Evolutionary conservation across 2,797 vertebrate genomes (phyloP), one percentile per base, ranked within the genome.

Genomic region (Rachycentron canadum): DNA sequence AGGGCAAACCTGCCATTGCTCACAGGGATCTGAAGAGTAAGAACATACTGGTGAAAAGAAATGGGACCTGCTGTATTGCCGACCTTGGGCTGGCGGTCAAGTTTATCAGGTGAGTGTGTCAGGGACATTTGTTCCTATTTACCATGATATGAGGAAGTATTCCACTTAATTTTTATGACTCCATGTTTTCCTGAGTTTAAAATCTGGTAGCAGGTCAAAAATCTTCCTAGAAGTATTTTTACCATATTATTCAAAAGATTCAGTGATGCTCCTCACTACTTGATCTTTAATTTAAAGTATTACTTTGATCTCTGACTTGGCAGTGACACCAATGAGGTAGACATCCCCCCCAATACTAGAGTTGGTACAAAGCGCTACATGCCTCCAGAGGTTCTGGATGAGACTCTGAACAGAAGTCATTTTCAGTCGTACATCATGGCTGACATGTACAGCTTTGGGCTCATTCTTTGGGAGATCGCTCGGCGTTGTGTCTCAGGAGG

Each of bases 361-460:
- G 98, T 99, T 0, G 98, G 98, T 62, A 99, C 98, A 70, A 99
- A 99, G 81, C 97, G 98, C 63, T 99, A 98, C 86, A 99, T 99
- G 98, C 96, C 98, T 73, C 98, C 98, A 0, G 98, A 99, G 78
- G 98, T 99, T 73, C 87, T 99, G 92, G 98, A 99, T 13, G 97
- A 99, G 93, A 98, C 95, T 85, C 93, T 99, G 85, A 98, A 99
- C 38, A 95, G 96, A 60, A 97, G 95, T 78, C 97, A 99, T 78
- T 99, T 99, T 55, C 97, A 99, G 93, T 99, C 97, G 0, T 99
- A 98, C 88, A 99, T 99, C 92, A 99, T 98, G 97, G 97, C 98
- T 0, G 98, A 99, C 91, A 98, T 99, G 96, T 99, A 99, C 93
- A 99, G 98, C 86, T 99, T 98, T 56, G 97, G 98, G 41, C 97